These are phyloP conservation scores for Agapetus fuscipes DNA, from an alignment of 2,888 invertebrate species.

Conservation along the genomic window DNA sequence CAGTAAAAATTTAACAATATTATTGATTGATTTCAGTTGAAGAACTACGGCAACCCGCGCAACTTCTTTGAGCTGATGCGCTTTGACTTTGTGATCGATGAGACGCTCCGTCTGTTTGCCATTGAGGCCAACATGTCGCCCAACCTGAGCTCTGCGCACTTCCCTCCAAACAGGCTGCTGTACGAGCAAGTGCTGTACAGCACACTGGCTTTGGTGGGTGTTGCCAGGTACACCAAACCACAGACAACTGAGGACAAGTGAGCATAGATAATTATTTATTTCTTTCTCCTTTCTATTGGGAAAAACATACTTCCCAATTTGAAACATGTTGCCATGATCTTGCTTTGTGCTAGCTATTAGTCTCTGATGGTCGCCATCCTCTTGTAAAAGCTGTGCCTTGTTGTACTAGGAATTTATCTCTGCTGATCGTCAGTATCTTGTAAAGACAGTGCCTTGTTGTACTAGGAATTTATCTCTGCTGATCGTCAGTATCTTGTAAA, in stretches of 20 bases:
- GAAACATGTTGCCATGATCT: no score
- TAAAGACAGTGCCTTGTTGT: no score
- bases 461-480: no score
- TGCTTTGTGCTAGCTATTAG: no score
- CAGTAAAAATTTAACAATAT: background rate
- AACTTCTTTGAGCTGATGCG: constrained; percentile 93
- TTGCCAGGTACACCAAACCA: constrained; percentile 44
- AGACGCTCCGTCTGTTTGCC: constrained; percentile 72
- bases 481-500: no score
- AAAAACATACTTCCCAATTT: no score
- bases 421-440: no score
- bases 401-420: no score
- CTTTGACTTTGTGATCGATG: constrained; percentile 88
- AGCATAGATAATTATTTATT: constrained; percentile 10
- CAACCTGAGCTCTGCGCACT: constrained; percentile 89
- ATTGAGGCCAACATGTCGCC: constrained; percentile 99
- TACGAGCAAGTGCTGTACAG: constrained; percentile 91
- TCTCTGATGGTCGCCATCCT: no score
- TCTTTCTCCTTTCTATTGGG: constrained; percentile 1
- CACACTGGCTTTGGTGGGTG: constrained; percentile 68
- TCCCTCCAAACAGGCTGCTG: constrained; percentile 73
- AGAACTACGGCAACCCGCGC: constrained; percentile 40
- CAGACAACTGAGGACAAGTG: constrained; percentile 35
- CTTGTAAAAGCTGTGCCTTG: no score
- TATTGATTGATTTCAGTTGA: constrained; percentile 30